phyloP scores from a whole-genome alignment of 1,140 invertebrate genomes.

The Ceratina japonica region DNA sequence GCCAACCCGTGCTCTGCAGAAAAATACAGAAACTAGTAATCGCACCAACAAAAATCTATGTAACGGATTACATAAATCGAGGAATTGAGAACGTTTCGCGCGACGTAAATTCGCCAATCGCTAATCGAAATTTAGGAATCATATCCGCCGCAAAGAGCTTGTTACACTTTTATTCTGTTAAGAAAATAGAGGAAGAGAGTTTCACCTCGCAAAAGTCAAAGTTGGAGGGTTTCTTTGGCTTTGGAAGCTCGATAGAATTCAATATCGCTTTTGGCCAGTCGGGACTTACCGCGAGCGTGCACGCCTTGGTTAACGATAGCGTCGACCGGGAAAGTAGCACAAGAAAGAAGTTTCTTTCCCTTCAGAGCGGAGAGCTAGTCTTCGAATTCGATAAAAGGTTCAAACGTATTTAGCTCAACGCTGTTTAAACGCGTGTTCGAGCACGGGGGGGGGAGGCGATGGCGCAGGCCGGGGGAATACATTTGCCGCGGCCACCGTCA shows the following conservation, averaged over 20 bases:
- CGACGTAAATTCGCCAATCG: too few species aligned
- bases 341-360: neutral
- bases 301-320: conserved; percentile 21
- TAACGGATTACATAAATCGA: too few species aligned
- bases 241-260: conserved; percentile 22
- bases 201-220: neutral
- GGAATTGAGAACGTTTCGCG: too few species aligned
- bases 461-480: neutral
- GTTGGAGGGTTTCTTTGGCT: conserved; percentile 4
- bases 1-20: too few species aligned
- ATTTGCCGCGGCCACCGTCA: neutral
- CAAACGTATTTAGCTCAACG: conserved; percentile 11
- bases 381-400: conserved; percentile 10
- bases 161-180: too few species aligned
- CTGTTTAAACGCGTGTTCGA: neutral
- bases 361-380: neutral
- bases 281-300: neutral
- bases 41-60: too few species aligned
- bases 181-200: neutral
- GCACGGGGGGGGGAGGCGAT: too few species aligned
- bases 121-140: too few species aligned
- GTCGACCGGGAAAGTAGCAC: conserved; percentile 2
- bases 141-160: too few species aligned
- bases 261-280: conserved; percentile 18
- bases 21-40: too few species aligned